Evolutionary conservation across 1,140 invertebrate genomes (phyloP).

Genomic region (Aphis craccivora): DNA sequence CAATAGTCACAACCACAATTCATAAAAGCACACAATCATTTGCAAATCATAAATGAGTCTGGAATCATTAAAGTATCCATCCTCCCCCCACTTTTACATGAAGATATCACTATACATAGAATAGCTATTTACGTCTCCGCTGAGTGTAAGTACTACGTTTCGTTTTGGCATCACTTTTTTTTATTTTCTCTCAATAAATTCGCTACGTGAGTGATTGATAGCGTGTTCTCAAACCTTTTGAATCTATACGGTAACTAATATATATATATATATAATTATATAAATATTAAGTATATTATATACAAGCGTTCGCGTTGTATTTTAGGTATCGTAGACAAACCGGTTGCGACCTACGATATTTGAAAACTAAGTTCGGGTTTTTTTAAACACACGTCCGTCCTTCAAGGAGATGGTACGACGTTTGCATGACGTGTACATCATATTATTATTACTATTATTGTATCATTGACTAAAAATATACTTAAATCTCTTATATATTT

Average conservation of each 20-base stretch:
- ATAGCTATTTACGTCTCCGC: too few relatives aligned
- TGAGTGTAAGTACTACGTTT: background rate
- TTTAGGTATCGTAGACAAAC: background rate
- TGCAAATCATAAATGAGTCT: too few relatives aligned
- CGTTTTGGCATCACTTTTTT: background rate
- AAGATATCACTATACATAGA: too few relatives aligned
- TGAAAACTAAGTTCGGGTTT: background rate
- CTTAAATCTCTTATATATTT: background rate
- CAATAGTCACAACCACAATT: too few relatives aligned
- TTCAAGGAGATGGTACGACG: background rate
- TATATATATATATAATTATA: background rate
- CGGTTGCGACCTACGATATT: background rate
- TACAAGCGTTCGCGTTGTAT: background rate
- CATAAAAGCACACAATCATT: too few relatives aligned
- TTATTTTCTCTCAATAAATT: background rate
- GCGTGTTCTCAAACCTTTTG: background rate
- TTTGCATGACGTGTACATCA: background rate
- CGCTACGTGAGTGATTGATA: too few relatives aligned
- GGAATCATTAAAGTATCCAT: too few relatives aligned
- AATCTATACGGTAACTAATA: background rate
- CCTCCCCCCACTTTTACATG: too few relatives aligned
- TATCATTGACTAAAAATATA: background rate
- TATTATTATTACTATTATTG: conserved; percentile 8
- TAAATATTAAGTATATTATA: background rate
- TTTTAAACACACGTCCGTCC: background rate